phyloP scores from a whole-genome alignment of 30 jellyfish, hydroid and myxozoan species.

The Rhopilema esculentum region DNA sequence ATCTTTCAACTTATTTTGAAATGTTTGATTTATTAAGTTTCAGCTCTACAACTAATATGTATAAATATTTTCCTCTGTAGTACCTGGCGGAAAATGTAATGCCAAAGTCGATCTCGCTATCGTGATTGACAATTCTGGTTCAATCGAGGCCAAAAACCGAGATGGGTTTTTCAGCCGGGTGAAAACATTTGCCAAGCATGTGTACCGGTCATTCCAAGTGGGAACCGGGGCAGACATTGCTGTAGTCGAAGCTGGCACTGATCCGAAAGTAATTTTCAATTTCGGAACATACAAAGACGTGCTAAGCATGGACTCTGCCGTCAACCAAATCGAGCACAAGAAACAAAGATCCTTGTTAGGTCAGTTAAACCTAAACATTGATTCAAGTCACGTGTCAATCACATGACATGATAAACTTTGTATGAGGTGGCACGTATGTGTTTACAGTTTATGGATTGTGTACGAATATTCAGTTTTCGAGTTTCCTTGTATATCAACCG shows the following conservation, averaged over 20 bases:
- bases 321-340: slow-evolving; percentile 68
- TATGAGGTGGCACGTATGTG: too few relatives aligned
- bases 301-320: slow-evolving; percentile 73
- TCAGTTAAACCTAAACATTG: slow-evolving; percentile 1
- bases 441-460: too few relatives aligned
- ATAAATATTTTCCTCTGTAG: not conserved
- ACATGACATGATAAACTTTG: too few relatives aligned
- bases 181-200: slow-evolving; percentile 79
- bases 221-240: slow-evolving; percentile 86
- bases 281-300: slow-evolving; percentile 77
- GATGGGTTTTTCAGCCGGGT: slow-evolving; percentile 84
- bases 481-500: too few relatives aligned
- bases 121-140: slow-evolving; percentile 92
- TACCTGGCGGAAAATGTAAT: slow-evolving; percentile 70
- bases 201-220: slow-evolving; percentile 73
- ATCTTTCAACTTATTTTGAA: too few relatives aligned
- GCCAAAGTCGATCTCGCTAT: slow-evolving; percentile 81
- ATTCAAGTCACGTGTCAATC: not conserved
- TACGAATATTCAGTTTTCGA: too few relatives aligned
- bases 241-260: slow-evolving; percentile 89
- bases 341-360: slow-evolving; percentile 88
- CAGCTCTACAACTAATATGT: not conserved
- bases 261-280: slow-evolving; percentile 76
- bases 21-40: not conserved
- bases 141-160: slow-evolving; percentile 89